phyloP scores from a whole-genome alignment of 1,140 invertebrate genomes.

The Pseudobourletiella spinata region DNA sequence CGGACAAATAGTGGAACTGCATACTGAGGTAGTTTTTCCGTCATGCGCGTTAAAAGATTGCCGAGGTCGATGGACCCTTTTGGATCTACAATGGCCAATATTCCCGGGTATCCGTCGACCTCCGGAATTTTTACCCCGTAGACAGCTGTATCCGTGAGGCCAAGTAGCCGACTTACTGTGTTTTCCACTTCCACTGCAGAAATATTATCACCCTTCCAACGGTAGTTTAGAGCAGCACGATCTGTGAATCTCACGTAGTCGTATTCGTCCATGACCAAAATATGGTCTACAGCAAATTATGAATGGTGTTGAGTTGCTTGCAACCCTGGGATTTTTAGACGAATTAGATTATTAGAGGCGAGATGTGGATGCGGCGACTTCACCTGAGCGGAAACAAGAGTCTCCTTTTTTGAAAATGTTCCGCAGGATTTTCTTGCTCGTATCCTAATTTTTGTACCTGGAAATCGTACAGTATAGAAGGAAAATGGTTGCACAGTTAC shows the following conservation, averaged over 20 bases:
- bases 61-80: slow-evolving; percentile 59
- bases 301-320: too few relatives aligned
- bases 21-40: slow-evolving; percentile 67
- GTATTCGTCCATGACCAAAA: slow-evolving; percentile 50
- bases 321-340: too few relatives aligned
- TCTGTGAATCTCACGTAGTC: slow-evolving; percentile 57
- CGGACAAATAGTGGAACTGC: slow-evolving; percentile 79
- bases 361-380: too few relatives aligned
- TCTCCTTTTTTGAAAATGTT: slow-evolving; percentile 65
- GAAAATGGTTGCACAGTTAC: too few relatives aligned
- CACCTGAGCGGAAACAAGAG: slow-evolving; percentile 55
- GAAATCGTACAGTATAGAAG: slow-evolving; percentile 66
- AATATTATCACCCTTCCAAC: slow-evolving; percentile 98
- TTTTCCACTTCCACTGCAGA: slow-evolving; percentile 95
- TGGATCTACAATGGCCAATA: slow-evolving; percentile 87
- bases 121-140: slow-evolving; percentile 63
- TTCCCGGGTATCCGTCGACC: slow-evolving; percentile 54
- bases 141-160: slow-evolving; percentile 75
- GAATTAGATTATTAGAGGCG: too few relatives aligned
- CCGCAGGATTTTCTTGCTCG: slow-evolving; percentile 58
- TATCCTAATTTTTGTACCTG: slow-evolving; percentile 47
- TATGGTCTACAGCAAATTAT: too few relatives aligned
- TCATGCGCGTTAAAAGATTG: slow-evolving; percentile 51
- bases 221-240: slow-evolving; percentile 54
- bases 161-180: slow-evolving; percentile 67